A percentile compares a stretch with the other conserved stretches of the same genome.
Evolutionary conservation across 2,797 vertebrate species (phyloP).

Genomic region (Sebastes minor): DNA sequence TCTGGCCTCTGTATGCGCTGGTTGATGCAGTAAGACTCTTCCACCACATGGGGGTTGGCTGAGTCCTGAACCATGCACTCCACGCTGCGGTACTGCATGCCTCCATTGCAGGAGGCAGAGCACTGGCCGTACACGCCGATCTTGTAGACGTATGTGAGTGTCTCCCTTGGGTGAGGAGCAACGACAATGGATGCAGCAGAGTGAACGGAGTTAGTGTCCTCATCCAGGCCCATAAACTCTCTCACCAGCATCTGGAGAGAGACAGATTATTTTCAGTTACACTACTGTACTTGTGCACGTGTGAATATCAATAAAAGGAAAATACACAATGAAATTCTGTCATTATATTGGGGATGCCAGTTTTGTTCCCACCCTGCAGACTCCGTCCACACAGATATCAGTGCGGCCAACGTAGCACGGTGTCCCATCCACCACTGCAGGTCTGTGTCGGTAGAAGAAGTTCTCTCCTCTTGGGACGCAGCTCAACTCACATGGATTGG

Average conservation of each 20-base stretch:
- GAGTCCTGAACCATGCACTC: conserved; percentile 82
- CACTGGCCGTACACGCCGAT: conserved; percentile 83
- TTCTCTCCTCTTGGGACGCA: conserved; percentile 92
- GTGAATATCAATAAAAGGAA: neutral
- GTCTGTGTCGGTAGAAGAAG: conserved; percentile 90
- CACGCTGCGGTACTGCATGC: conserved; percentile 87
- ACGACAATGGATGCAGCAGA: conserved; percentile 17
- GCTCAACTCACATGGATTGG: conserved; percentile 92
- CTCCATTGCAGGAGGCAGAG: conserved; percentile 86
- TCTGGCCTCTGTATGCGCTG: conserved; percentile 79
- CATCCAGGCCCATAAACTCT: conserved; percentile 82
- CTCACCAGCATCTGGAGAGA: conserved; percentile 82
- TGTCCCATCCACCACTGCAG: conserved; percentile 89
- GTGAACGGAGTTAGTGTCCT: conserved; percentile 60
- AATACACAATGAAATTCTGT: neutral
- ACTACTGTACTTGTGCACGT: neutral
- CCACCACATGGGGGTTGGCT: conserved; percentile 70
- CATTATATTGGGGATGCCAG: neutral
- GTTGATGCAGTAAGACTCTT: conserved; percentile 80
- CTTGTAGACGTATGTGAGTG: conserved; percentile 77
- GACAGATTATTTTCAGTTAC: neutral
- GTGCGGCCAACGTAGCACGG: conserved; percentile 87
- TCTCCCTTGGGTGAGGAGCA: conserved; percentile 35
- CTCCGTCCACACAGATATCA: conserved; percentile 90
- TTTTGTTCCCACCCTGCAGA: conserved; percentile 84